phyloP scores from a whole-genome alignment of 2,113 vertebrate genomes.

The Myodes glareolus region DNA sequence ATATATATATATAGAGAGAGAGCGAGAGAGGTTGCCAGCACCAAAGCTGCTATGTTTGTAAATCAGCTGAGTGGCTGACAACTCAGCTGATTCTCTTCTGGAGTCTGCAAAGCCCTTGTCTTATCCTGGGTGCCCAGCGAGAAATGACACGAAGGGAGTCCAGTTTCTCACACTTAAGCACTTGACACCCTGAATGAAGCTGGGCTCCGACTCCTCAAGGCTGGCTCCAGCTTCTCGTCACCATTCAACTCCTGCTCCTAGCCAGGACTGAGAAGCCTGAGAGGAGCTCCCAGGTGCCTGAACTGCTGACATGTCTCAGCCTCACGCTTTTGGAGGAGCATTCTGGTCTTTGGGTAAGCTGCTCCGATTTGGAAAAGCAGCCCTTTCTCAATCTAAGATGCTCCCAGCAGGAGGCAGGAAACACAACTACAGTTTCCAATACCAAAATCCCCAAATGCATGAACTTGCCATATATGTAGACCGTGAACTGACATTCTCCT shows the following conservation, averaged over 20 bases:
- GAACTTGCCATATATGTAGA: background rate
- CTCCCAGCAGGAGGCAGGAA: constrained; percentile 30
- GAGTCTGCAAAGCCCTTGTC: background rate
- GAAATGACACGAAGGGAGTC: background rate
- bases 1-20: no score
- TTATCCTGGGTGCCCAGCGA: background rate
- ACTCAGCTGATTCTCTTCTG: background rate
- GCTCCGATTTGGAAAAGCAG: constrained; percentile 41
- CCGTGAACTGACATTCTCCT: background rate
- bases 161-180: constrained; percentile 57
- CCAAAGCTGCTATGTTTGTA: background rate
- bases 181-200: constrained; percentile 23
- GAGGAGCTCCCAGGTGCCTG: background rate
- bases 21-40: fast-evolving
- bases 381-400: background rate
- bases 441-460: background rate
- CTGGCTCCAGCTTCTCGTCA: background rate
- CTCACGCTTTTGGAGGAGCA: background rate
- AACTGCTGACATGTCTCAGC: background rate
- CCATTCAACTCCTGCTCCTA: background rate
- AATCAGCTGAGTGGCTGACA: constrained; percentile 32
- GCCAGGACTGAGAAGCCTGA: background rate
- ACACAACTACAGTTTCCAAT: background rate
- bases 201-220: background rate
- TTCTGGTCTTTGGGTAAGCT: background rate